Evolutionary conservation across 2,797 vertebrate genomes (phyloP).

Genomic region (Eutrigla gurnardus): DNA sequence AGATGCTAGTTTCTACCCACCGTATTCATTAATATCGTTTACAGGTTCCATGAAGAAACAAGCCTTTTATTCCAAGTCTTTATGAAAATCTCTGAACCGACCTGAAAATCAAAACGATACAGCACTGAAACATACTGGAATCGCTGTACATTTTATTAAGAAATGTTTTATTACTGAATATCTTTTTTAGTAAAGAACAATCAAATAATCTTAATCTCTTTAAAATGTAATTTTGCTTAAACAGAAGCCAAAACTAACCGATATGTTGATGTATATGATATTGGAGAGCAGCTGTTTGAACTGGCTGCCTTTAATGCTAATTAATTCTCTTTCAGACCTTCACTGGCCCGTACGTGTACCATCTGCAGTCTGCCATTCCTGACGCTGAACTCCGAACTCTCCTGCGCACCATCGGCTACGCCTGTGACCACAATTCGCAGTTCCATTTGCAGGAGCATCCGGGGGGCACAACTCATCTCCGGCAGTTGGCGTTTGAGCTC

Average conservation of each 20-base stretch:
- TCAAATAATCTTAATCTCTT: not conserved
- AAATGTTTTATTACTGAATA: too few species aligned
- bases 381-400: slow-evolving; percentile 91
- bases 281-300: slow-evolving; percentile 1
- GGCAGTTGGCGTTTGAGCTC: slow-evolving; percentile 92
- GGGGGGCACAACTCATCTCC: slow-evolving; percentile 79
- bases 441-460: slow-evolving; percentile 82
- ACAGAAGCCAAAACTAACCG: not conserved
- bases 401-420: slow-evolving; percentile 93
- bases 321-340: slow-evolving; percentile 88
- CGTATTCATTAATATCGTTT: not conserved
- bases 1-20: not conserved
- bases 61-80: not conserved
- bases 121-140: too few species aligned
- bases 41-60: not conserved
- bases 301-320: slow-evolving; percentile 11
- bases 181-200: not conserved
- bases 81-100: too few species aligned
- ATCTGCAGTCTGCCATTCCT: slow-evolving; percentile 91
- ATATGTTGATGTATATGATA: not conserved
- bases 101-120: too few species aligned
- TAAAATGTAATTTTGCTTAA: not conserved
- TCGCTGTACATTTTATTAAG: too few species aligned
- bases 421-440: slow-evolving; percentile 89
- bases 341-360: slow-evolving; percentile 97